phyloP scores from a whole-genome alignment of 2,888 invertebrate genomes.

The Trachelus troglodyta region DNA sequence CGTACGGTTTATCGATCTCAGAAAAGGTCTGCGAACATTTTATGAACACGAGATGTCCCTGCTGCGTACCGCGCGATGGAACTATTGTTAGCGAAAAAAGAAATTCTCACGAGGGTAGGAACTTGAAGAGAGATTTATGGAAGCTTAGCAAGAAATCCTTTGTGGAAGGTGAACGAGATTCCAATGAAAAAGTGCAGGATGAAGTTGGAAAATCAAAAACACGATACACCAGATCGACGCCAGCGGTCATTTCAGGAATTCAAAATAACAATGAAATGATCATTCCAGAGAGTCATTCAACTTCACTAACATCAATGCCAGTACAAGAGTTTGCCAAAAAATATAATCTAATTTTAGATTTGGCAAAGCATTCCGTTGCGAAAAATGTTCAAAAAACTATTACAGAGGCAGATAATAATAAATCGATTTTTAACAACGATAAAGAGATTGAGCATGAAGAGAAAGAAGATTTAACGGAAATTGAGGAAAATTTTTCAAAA shows the following conservation, averaged over 20 bases:
- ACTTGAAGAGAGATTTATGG: background rate
- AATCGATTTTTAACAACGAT: background rate
- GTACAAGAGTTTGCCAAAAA: constrained; percentile 40
- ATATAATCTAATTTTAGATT: constrained; percentile 41
- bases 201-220: constrained; percentile 11
- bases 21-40: constrained; percentile 47
- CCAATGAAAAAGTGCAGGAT: background rate
- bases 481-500: constrained; percentile 7
- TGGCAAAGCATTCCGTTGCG: constrained; percentile 9
- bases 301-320: constrained; percentile 32
- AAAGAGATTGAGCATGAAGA: background rate
- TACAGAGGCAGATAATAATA: background rate
- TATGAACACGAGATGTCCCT: constrained; percentile 46
- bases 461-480: background rate
- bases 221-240: constrained; percentile 15
- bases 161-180: constrained; percentile 8
- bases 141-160: background rate
- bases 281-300: constrained; percentile 15
- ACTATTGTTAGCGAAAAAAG: constrained; percentile 24
- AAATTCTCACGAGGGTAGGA: background rate
- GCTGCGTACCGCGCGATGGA: constrained; percentile 36
- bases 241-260: constrained; percentile 28
- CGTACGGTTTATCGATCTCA: constrained; percentile 50
- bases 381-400: background rate
- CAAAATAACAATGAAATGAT: background rate